A percentile compares a stretch with the other conserved stretches of the same genome.
Evolutionary conservation across 2,797 vertebrate genomes (phyloP).

Genomic region (Tinamus major): DNA sequence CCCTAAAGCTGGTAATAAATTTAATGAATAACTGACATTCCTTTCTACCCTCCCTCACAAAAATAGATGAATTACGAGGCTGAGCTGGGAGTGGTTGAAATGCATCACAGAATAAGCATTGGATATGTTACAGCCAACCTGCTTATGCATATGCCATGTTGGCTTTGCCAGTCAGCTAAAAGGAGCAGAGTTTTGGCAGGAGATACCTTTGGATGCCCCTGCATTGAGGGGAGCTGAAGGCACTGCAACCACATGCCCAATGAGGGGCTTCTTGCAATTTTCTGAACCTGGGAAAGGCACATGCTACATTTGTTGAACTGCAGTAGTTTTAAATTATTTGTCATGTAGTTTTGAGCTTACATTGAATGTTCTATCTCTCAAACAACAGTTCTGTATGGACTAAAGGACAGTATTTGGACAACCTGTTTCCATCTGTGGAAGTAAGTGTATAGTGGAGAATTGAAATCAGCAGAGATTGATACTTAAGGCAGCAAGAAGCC

Average conservation of each 20-base stretch:
- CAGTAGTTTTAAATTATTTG: not conserved
- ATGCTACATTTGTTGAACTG: rapidly evolving
- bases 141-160: not conserved
- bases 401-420: not conserved
- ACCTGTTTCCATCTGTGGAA: not conserved
- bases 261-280: not conserved
- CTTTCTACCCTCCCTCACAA: not conserved
- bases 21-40: not conserved
- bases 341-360: not conserved
- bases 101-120: not conserved
- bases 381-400: not conserved
- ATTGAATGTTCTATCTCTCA: not conserved
- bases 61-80: not conserved
- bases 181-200: not conserved
- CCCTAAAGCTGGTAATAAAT: not conserved
- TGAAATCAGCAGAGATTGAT: not conserved
- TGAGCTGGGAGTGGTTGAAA: not conserved
- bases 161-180: not conserved
- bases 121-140: not conserved
- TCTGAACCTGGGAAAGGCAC: not conserved
- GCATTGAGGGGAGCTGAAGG: not conserved
- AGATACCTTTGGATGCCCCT: not conserved
- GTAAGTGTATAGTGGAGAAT: not conserved
- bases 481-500: not conserved
- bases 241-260: not conserved